Evolutionary conservation across 2,113 vertebrate genomes (phyloP), one percentile per base, ranked within the genome.

Genomic region (Bufo bufo): DNA sequence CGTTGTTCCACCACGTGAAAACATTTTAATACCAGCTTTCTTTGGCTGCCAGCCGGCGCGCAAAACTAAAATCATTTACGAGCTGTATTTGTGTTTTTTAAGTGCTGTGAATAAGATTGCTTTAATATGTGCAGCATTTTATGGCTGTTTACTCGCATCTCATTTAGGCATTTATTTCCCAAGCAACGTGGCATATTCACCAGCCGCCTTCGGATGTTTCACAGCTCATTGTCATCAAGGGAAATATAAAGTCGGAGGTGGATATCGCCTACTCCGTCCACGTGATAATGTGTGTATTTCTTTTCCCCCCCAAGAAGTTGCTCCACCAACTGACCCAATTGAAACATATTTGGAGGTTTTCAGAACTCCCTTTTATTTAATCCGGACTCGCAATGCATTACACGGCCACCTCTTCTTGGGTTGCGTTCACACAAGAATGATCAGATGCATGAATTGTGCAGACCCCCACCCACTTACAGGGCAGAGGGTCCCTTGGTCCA

Each of bases 11-110:
- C 43, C 54, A 0, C 47, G 33, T 65, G 20, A 78, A 87, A 87
- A 86, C 11, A 23, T 71, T 33, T 33, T 65, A 71, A n/a, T 87
- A 81, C 13, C 77, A 3, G 12, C 8, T 87, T 66, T 69, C 82
- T 90, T 92, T 85, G 82, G 8, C 52, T 9, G 6, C 63, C 59
- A 0, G 86, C 47, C 10, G 54, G 49, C n/a, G 8, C 7, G 1
- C 52, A 84, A 45, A 47, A 14, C 59, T n/a, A 58, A n/a, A 13
- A 17, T 90, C 74, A 78, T 86, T 89, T 69, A 58, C 0, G 0
- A 75, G 59, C 2, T 0, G 10, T 16, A 1, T 85, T 14, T 6
- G 75, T 20, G 81, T 87, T 85, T 58, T 33, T 23, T n/a, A 71
- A 72, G 77, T 72, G 56, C 33, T 58, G n/a, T 43, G 52, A 7